Percentiles rank a stretch among this genome's conserved stretches.
These are phyloP conservation scores for Tigriopus californicus DNA, from an alignment of 2,888 invertebrate genomes.

Conservation along the genomic window DNA sequence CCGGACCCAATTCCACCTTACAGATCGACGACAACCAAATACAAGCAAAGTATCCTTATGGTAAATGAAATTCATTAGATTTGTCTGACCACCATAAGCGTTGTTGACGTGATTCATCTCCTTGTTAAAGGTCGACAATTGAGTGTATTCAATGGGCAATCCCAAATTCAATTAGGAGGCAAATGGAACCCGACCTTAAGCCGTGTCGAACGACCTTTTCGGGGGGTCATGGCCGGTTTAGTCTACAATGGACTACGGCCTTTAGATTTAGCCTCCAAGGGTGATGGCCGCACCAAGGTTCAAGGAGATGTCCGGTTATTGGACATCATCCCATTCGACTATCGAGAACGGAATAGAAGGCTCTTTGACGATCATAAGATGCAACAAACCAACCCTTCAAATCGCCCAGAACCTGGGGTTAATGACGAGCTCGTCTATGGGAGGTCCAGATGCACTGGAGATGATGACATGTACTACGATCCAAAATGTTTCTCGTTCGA, in stretches of 20 bases:
- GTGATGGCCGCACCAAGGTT: constrained; percentile 52
- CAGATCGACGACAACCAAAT: constrained; percentile 80
- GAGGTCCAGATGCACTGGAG: background rate
- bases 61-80: constrained; percentile 32
- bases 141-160: constrained; percentile 34
- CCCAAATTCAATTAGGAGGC: constrained; percentile 70
- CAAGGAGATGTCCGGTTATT: constrained; percentile 56
- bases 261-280: constrained; percentile 57
- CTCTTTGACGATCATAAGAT: constrained; percentile 3
- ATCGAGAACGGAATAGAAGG: constrained; percentile 18
- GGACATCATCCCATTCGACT: constrained; percentile 21
- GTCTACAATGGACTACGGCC: constrained; percentile 68
- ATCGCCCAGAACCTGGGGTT: background rate
- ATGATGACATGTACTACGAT: constrained; percentile 7
- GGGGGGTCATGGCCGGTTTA: constrained; percentile 71
- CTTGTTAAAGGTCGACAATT: background rate
- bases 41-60: constrained; percentile 62
- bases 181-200: constrained; percentile 38
- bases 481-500: constrained; percentile 8
- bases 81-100: background rate
- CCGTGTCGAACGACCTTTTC: constrained; percentile 52
- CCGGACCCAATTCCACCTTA: constrained; percentile 70
- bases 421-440: constrained; percentile 13
- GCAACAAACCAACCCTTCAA: constrained; percentile 12
- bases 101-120: background rate